These are phyloP conservation scores for Drosophila tripunctata DNA, from an alignment of 2,888 invertebrate species.

Conservation along the genomic window DNA sequence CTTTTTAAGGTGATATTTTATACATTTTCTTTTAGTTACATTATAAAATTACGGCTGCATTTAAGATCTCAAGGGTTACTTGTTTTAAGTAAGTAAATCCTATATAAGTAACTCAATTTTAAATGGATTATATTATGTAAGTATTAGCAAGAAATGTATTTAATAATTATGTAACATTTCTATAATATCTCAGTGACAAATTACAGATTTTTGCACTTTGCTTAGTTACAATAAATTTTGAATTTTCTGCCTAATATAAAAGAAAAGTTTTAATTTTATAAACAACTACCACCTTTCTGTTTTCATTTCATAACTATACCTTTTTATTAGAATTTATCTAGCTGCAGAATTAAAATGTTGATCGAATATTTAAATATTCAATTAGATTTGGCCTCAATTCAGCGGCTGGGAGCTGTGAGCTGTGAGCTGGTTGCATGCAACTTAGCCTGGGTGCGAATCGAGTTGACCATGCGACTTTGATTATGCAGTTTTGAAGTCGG, in stretches of 20 bases:
- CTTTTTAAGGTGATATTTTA: too few relatives aligned
- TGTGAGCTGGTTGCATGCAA: conserved; percentile 26
- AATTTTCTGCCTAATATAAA: background rate
- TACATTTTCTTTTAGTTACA: too few relatives aligned
- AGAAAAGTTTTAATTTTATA: background rate
- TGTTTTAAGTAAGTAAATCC: too few relatives aligned
- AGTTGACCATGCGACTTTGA: conserved; percentile 29
- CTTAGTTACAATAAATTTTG: background rate
- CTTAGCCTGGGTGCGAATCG: conserved; percentile 17
- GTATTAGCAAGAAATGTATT: too few relatives aligned
- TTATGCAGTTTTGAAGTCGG: conserved; percentile 16
- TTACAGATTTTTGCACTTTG: background rate
- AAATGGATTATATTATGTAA: too few relatives aligned
- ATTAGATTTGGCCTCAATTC: conserved; percentile 68
- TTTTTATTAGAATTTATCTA: conserved; percentile 5
- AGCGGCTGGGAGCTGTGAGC: conserved; percentile 1
- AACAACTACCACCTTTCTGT: background rate
- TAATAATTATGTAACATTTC: too few relatives aligned
- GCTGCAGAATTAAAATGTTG: conserved; percentile 15
- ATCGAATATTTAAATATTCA: conserved; percentile 52
- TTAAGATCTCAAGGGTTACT: too few relatives aligned
- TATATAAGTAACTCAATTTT: too few relatives aligned
- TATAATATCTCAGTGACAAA: too few relatives aligned
- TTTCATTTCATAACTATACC: background rate
- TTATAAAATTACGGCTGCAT: too few relatives aligned